Conservation (phyloP, 2,888 invertebrate species). For the Oligia fasciuncula region DNA sequence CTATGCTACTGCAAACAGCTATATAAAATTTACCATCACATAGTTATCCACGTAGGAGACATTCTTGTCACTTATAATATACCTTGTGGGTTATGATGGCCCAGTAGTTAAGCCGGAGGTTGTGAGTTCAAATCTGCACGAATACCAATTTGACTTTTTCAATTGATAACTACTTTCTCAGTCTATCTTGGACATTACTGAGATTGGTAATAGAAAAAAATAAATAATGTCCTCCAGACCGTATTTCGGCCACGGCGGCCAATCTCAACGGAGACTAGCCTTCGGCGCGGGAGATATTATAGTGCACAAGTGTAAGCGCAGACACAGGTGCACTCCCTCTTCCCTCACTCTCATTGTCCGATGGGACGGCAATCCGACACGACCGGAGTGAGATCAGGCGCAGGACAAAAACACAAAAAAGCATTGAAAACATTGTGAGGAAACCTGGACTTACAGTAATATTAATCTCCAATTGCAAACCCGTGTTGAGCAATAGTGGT, state of each 20-base stretch:
- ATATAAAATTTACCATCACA: background rate
- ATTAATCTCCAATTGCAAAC: background rate
- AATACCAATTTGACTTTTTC: background rate
- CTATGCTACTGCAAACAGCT: background rate
- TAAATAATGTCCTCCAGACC: too few species aligned
- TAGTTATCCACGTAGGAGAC: background rate
- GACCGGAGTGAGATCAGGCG: too few species aligned
- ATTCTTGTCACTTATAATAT: background rate
- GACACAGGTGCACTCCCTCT: too few species aligned
- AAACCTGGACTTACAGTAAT: background rate
- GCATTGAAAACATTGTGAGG: background rate
- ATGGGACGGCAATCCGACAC: too few species aligned
- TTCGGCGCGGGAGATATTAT: too few species aligned
- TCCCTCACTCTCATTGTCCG: too few species aligned
- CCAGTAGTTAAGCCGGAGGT: background rate
- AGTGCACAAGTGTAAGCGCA: too few species aligned
- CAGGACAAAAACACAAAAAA: too few species aligned
- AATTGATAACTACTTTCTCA: background rate
- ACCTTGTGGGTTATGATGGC: background rate
- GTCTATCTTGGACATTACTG: background rate
- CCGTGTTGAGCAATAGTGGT: background rate
- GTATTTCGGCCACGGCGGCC: too few species aligned
- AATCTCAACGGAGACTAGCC: too few species aligned
- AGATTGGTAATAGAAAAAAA: background rate
- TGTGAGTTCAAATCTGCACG: background rate